Percentiles rank a stretch among this genome's conserved stretches.
Conservation (phyloP, 1,140 invertebrate genomes). For the Octopus bimaculoides region DNA sequence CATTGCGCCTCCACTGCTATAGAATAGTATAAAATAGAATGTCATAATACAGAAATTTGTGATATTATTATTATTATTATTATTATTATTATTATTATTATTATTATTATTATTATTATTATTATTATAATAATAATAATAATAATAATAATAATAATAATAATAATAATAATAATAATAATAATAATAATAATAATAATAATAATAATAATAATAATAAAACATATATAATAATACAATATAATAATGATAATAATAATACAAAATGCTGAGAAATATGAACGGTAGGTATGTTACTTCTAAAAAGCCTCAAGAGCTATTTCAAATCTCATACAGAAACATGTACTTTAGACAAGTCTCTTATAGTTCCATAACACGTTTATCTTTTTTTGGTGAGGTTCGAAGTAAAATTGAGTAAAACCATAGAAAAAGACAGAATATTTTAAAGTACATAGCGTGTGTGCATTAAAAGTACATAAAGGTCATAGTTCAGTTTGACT, state of each 20-base stretch:
- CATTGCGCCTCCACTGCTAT: too few relatives aligned
- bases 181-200: slow-evolving; percentile 3
- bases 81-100: not conserved
- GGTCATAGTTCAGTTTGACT: too few relatives aligned
- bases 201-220: not conserved
- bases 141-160: not conserved
- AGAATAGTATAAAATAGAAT: not conserved
- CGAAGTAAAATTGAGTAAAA: too few relatives aligned
- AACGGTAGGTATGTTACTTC: too few relatives aligned
- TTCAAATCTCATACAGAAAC: too few relatives aligned
- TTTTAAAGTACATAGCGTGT: too few relatives aligned
- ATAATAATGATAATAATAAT: slow-evolving; percentile 1
- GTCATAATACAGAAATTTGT: not conserved
- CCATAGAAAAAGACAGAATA: too few relatives aligned
- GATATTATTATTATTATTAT: not conserved
- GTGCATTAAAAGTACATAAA: too few relatives aligned
- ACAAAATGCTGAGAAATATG: not conserved
- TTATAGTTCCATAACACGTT: too few relatives aligned
- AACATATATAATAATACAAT: not conserved
- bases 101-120: not conserved
- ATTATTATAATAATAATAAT: not conserved
- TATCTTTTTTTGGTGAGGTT: too few relatives aligned
- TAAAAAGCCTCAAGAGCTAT: too few relatives aligned
- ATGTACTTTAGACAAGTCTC: too few relatives aligned
- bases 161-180: slow-evolving; percentile 8